Conservation (phyloP, 2,888 invertebrate genomes). For the Sarcophaga subvicina region DNA sequence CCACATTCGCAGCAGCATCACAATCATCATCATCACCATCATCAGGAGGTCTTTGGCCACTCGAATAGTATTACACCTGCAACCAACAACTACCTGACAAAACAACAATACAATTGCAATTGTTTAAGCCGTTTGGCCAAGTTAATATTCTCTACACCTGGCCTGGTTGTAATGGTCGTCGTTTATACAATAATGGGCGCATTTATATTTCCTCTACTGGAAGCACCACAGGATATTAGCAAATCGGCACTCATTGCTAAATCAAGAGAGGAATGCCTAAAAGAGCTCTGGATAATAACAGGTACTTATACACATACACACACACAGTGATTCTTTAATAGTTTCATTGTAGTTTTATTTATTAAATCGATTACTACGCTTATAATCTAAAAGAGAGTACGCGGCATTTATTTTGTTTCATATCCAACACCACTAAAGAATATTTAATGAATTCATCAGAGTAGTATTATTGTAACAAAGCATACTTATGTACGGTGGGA, state of each 20-base stretch:
- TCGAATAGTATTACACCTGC: conserved; percentile 3
- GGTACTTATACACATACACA: conserved; percentile 82
- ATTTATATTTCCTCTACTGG: conserved; percentile 88
- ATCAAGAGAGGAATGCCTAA: conserved; percentile 87
- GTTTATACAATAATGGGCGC: conserved; percentile 89
- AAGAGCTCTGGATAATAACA: conserved; percentile 91
- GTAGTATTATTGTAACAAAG: too few species aligned
- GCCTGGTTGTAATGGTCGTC: conserved; percentile 88
- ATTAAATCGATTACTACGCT: too few species aligned
- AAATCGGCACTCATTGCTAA: conserved; percentile 85
- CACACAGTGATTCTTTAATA: neutral
- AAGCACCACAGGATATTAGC: conserved; percentile 86
- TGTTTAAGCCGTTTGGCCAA: conserved; percentile 77
- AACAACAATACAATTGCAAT: conserved; percentile 70
- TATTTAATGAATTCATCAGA: too few species aligned
- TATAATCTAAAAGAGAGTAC: too few species aligned
- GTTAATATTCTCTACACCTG: conserved; percentile 82
- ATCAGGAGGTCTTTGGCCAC: neutral
- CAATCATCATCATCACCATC: conserved; percentile 6
- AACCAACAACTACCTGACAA: conserved; percentile 37
- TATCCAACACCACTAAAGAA: too few species aligned
- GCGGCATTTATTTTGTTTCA: too few species aligned
- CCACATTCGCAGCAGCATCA: conserved; percentile 55
- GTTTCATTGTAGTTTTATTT: neutral
- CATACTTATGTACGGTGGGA: too few species aligned